Evolutionary conservation across 2,113 vertebrate genomes (phyloP), one percentile per base, ranked within the genome.

Genomic region (Phasianus colchicus): DNA sequence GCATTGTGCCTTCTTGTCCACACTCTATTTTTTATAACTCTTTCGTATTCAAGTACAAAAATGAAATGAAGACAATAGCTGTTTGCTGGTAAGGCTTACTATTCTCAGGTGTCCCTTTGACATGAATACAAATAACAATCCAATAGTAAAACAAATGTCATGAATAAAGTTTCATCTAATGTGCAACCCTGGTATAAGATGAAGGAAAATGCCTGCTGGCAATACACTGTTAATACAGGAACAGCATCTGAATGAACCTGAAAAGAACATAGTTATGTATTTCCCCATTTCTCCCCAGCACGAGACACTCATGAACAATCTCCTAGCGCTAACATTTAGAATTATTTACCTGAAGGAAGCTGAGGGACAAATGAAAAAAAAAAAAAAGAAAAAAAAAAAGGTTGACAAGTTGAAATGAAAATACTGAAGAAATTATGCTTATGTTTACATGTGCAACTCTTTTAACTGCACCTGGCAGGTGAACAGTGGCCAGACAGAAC

Each of bases 51-150:
- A 81, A 57, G 43, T 86, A 71, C 48, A 63, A 57, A 71, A 78
- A 83, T 29, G 43, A 95, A 95, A 83, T 52, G 40, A 91, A 92
- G 43, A 89, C 79, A 86, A 86, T 22, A 88, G n/a, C 4, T 61
- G 15, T 86, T 95, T 88, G 89, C 65, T 88, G 21, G 73, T 94
- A 91, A 88, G 84, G 2, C 18, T 43, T 88, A 5, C 63, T 76
- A 29, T 91, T 95, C 82, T 91, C 91, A 81, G 20, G 34, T 47
- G 83, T 75, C 61, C 19, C 27, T 94, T 96, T 91, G 55, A 74
- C 74, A 83, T n/a, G 69, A 83, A 83, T 83, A 69, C 48, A 82
- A 64, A 95, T 40, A 30, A 72, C 43, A 94, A 18, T 57, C 57
- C n/a, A 72, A 32, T 3, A n/a, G 30, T 48, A 61, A 78, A 91